Percentiles rank a stretch among this genome's conserved stretches.
phyloP scores from a whole-genome alignment of 2,113 vertebrate species.

The Myotis yumanensis region DNA sequence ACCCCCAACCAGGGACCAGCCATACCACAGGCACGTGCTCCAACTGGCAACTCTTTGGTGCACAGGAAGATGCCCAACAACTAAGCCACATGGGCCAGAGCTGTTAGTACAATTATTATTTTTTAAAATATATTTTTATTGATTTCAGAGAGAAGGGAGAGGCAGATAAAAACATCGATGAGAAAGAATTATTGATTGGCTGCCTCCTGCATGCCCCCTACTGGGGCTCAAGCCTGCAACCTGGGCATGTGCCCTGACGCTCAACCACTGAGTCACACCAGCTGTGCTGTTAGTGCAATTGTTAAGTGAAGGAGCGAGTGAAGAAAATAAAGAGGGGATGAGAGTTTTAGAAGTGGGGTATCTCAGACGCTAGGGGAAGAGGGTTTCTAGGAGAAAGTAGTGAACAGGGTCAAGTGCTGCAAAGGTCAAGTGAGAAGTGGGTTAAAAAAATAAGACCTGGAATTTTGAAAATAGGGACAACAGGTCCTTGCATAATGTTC shows the following conservation, averaged over 20 bases:
- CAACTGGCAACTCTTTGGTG: too few species aligned
- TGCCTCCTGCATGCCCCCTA: too few species aligned
- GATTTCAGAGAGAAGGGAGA: too few species aligned
- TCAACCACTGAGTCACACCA: background rate
- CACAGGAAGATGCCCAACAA: too few species aligned
- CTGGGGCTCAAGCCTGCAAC: too few species aligned
- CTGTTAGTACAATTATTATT: too few species aligned
- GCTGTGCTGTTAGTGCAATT: background rate
- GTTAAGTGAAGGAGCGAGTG: background rate
- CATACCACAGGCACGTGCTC: too few species aligned
- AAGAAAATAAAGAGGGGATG: background rate
- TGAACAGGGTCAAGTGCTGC: background rate
- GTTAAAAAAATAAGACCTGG: background rate
- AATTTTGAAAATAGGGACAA: conserved; percentile 15
- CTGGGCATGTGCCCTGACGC: too few species aligned
- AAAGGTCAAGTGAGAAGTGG: background rate
- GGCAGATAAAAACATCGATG: too few species aligned
- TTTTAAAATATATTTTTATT: too few species aligned
- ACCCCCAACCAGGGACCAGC: background rate
- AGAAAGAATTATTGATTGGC: too few species aligned
- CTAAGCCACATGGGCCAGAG: too few species aligned
- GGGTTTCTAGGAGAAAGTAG: background rate
- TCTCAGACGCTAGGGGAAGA: background rate
- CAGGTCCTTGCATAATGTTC: background rate
- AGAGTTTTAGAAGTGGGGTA: background rate